Conservation (phyloP, 2,797 vertebrate genomes). For the Phylloscopus collybita region DNA sequence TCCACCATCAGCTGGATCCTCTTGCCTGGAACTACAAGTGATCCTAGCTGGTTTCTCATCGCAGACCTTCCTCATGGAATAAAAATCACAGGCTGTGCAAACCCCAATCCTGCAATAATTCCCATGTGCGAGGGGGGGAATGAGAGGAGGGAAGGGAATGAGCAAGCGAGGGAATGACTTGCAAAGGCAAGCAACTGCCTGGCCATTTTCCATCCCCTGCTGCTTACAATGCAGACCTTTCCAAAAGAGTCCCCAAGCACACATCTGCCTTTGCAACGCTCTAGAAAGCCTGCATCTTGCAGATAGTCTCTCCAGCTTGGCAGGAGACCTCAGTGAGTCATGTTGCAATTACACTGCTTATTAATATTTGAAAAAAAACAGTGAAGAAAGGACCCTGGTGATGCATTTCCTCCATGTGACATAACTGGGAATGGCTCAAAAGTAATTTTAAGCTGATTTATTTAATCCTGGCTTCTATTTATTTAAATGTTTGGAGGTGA, state of each 20-base stretch:
- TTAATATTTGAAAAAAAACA: constrained; percentile 62
- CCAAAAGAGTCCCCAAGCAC: constrained; percentile 26
- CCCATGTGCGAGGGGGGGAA: not conserved
- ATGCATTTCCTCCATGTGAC: constrained; percentile 69
- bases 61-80: not conserved
- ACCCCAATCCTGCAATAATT: not conserved
- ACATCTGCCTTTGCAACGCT: constrained; percentile 51
- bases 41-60: not conserved
- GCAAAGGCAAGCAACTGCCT: constrained; percentile 10
- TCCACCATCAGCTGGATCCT: not conserved
- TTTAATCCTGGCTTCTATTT: constrained; percentile 66
- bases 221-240: constrained; percentile 7
- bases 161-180: not conserved
- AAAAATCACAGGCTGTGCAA: not conserved
- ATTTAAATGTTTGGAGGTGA: constrained; percentile 40
- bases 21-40: not conserved
- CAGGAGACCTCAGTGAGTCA: constrained; percentile 65
- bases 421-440: constrained; percentile 70
- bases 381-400: constrained; percentile 60
- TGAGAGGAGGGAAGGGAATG: not conserved
- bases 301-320: constrained; percentile 56
- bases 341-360: constrained; percentile 53
- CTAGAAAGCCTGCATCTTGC: constrained; percentile 41
- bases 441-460: constrained; percentile 72
- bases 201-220: constrained; percentile 33